Conservation (phyloP, 2,113 vertebrate genomes). For the Datnioides undecimradiatus region DNA sequence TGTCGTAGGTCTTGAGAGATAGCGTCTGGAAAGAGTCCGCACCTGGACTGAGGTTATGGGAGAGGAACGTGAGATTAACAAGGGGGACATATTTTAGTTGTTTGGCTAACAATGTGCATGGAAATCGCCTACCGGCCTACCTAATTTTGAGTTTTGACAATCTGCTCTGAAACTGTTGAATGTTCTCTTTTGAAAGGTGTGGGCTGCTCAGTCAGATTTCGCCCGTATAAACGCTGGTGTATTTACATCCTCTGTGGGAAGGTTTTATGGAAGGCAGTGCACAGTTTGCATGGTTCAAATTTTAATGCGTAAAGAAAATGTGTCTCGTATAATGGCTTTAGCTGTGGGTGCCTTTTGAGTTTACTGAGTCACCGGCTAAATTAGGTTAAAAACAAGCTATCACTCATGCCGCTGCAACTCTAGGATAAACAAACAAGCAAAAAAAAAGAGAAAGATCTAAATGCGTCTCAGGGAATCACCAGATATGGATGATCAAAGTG, state of each 20-base stretch:
- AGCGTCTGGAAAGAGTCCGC: too few relatives aligned
- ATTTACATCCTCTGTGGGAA: slow-evolving; percentile 50
- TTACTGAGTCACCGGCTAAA: slow-evolving; percentile 60
- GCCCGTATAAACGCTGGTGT: slow-evolving; percentile 1
- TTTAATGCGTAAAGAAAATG: slow-evolving; percentile 25
- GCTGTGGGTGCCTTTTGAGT: slow-evolving; percentile 44
- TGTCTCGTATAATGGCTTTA: slow-evolving; percentile 32
- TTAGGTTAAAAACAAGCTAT: slow-evolving; percentile 25
- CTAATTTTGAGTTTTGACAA: neutral
- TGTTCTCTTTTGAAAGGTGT: slow-evolving; percentile 23
- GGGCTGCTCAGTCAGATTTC: slow-evolving; percentile 26
- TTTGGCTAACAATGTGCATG: too few relatives aligned
- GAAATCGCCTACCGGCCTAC: too few relatives aligned
- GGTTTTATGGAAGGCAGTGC: slow-evolving; percentile 34
- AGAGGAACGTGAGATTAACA: too few relatives aligned
- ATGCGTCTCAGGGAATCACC: slow-evolving; percentile 18
- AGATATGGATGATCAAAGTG: slow-evolving; percentile 45
- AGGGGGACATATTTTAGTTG: too few relatives aligned
- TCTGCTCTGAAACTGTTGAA: neutral
- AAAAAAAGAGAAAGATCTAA: neutral
- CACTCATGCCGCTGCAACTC: slow-evolving; percentile 2
- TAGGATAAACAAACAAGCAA: slow-evolving; percentile 19
- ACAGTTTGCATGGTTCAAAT: slow-evolving; percentile 28
- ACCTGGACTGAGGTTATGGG: too few relatives aligned
- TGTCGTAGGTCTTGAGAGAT: too few relatives aligned